These are phyloP conservation scores for Zelleria hepariella DNA, from an alignment of 2,888 invertebrate species.

Conservation along the genomic window DNA sequence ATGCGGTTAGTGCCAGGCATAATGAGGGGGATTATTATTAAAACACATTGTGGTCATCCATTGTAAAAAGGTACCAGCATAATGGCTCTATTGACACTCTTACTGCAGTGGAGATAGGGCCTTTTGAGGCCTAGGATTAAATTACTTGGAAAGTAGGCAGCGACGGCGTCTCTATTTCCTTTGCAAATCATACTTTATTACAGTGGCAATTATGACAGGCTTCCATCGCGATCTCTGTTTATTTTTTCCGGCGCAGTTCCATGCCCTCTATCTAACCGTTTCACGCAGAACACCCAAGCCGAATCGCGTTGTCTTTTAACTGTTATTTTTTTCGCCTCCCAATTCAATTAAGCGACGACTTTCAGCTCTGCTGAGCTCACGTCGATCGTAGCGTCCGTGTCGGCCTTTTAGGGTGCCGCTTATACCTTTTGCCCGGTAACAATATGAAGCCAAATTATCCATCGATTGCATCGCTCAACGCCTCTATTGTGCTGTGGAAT, in stretches of 20 bases:
- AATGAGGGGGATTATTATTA: neutral
- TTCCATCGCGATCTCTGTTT: neutral
- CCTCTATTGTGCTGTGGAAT: conserved; percentile 49
- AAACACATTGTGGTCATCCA: neutral
- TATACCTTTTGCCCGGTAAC: conserved; percentile 22
- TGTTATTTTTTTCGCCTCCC: conserved; percentile 26
- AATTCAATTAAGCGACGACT: conserved; percentile 46
- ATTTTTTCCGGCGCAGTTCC: neutral
- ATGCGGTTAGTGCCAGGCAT: neutral
- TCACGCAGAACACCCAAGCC: neutral
- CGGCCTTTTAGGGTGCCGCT: conserved; percentile 27
- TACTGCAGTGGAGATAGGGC: neutral
- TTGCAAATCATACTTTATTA: too few relatives aligned
- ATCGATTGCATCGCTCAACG: conserved; percentile 37
- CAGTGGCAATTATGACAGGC: neutral
- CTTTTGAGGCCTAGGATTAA: neutral
- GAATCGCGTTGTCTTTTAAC: neutral
- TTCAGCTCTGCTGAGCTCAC: conserved; percentile 34
- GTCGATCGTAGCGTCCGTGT: conserved; percentile 27
- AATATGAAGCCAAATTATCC: conserved; percentile 51
- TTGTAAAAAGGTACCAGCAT: neutral
- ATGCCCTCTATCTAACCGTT: neutral
- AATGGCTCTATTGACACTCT: neutral
- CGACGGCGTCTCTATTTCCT: too few relatives aligned
- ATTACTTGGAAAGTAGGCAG: neutral